Evolutionary conservation across 2,888 invertebrate genomes (phyloP).

Genomic region (Gymnocheta viridis): DNA sequence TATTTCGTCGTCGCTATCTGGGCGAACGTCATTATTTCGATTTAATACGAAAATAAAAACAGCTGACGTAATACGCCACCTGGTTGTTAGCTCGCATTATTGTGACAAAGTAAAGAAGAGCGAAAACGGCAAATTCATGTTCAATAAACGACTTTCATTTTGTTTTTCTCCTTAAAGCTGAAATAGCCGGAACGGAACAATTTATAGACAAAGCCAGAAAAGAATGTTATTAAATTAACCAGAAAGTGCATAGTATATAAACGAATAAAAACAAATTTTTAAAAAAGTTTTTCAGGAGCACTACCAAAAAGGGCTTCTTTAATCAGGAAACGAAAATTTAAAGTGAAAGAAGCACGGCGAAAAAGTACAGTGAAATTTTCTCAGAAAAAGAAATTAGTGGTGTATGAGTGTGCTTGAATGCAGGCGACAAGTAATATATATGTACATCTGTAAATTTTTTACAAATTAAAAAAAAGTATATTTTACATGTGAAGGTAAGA

Average conservation of each 20-base stretch:
- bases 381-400: conserved; percentile 60
- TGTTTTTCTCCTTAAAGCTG: conserved; percentile 70
- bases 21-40: no score
- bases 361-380: conserved; percentile 68
- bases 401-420: conserved; percentile 59
- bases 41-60: no score
- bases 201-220: conserved; percentile 14
- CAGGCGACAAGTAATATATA: conserved; percentile 38
- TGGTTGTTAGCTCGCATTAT: background rate
- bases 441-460: conserved; percentile 7
- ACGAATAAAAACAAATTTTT: conserved; percentile 45
- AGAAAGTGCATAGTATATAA: conserved; percentile 41
- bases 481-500: conserved; percentile 34
- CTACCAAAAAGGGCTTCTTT: background rate
- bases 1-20: no score
- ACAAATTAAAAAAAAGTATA: conserved; percentile 12
- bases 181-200: conserved; percentile 69
- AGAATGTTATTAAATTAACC: conserved; percentile 29
- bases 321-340: conserved; percentile 47
- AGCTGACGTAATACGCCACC: no score
- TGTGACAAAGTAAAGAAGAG: conserved; percentile 1
- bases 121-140: conserved; percentile 42
- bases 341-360: conserved; percentile 49
- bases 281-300: conserved; percentile 24
- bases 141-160: conserved; percentile 71